Base-by-base conservation (phyloP, 2,888 invertebrate species). In the Melanostoma scalare region DNA sequence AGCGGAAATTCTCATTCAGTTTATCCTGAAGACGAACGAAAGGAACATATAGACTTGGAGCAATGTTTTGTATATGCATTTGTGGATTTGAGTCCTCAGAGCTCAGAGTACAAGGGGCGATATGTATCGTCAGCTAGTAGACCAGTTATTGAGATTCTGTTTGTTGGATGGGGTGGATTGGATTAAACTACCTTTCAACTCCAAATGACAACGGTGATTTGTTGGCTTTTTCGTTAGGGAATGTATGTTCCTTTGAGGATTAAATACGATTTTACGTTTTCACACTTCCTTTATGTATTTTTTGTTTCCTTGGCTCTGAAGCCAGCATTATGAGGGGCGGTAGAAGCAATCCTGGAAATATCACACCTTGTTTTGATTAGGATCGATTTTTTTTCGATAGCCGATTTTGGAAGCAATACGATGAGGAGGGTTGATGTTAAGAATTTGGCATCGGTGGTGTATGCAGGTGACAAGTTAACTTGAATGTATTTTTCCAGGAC, bases 161-260 rank as follows among this genome's bases (percentile, higher is more conserved):
- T 6, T 2, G 6, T 4, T n/a, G 48, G 42, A 30, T 40, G 46
- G 40, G 55, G 36, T 68, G 10, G 50, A 63, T 56, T 79, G 63
- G 55, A 74, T 68, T 74, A 55, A 68, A 63, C 56, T 69, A 61
- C 75, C 63, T 75, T 58, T 80, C 63, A 80, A 69, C 38, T 79
- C 42, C 75, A 75, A 75, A 75, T 75, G 79, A 75, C 75, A 79
- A 69, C 52, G 33, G 69, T 79, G 74, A 79, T 79, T 79, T 79
- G 74, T 79, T 79, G 56, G 56, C 52, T 75, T 75, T 58, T 68
- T 74, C 4, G n/a, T 58, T 10, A 48, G 30, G 33, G 42, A 61
- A 61, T 74, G 46, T 53, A 52, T 58, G 68, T 58, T 69, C 79
- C 56, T 69, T 75, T 63, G 79, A 52, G 68, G 68, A 79, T 75